These are phyloP conservation scores for Ochotona curzoniae DNA, from an alignment of 2,113 vertebrate species.

Conservation along the genomic window DNA sequence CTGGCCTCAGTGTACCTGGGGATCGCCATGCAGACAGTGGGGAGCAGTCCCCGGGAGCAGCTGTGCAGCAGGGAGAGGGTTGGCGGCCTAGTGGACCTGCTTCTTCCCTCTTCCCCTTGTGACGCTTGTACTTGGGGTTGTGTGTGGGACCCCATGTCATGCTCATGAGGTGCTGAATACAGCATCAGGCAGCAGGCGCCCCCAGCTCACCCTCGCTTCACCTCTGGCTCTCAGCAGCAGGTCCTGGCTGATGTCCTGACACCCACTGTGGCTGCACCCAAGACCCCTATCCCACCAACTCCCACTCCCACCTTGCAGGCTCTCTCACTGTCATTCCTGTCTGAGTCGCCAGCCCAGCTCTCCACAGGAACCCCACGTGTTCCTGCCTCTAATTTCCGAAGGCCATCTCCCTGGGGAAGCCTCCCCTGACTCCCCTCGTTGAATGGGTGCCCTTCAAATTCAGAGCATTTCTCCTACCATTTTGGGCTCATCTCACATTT, in stretches of 20 bases:
- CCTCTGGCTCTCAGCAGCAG: neutral
- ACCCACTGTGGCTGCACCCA: accelerated
- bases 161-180: neutral
- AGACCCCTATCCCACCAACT: too few relatives aligned
- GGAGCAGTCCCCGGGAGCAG: neutral
- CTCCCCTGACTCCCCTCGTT: neutral
- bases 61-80: too few relatives aligned
- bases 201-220: neutral
- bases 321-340: accelerated
- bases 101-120: neutral
- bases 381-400: neutral
- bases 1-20: accelerated
- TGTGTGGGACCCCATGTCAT: neutral
- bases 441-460: neutral
- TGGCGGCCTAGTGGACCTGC: accelerated
- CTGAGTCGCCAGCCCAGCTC: neutral
- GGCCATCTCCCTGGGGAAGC: neutral
- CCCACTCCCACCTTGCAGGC: too few relatives aligned
- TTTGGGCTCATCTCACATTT: neutral
- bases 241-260: neutral
- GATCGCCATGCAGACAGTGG: neutral
- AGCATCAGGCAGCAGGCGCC: neutral
- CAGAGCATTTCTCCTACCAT: too few relatives aligned
- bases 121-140: too few relatives aligned
- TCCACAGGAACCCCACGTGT: neutral